These are phyloP conservation scores for Aspidiotus destructor DNA, from an alignment of 2,888 invertebrate species.

Conservation along the genomic window DNA sequence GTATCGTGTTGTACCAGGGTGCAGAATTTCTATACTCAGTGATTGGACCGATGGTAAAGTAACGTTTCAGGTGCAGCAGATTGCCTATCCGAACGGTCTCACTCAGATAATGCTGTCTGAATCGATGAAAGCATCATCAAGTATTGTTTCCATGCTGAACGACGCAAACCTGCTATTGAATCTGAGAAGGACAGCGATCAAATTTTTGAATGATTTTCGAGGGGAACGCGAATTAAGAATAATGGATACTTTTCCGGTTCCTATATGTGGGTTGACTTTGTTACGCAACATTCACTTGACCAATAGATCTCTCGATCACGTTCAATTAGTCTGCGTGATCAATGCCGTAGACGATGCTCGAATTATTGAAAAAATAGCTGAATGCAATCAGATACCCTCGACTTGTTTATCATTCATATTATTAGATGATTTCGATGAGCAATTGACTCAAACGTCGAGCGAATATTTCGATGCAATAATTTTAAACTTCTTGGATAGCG, in stretches of 20 bases:
- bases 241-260: slow-evolving; percentile 52
- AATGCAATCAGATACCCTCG: slow-evolving; percentile 43
- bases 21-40: slow-evolving; percentile 42
- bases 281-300: slow-evolving; percentile 41
- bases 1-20: slow-evolving; percentile 39
- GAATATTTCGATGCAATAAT: slow-evolving; percentile 49
- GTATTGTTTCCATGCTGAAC: slow-evolving; percentile 46
- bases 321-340: slow-evolving; percentile 45
- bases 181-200: slow-evolving; percentile 42
- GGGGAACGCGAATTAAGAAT: slow-evolving; percentile 41
- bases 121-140: slow-evolving; percentile 40
- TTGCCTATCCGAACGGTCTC: slow-evolving; percentile 37
- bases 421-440: slow-evolving; percentile 40
- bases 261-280: slow-evolving; percentile 50
- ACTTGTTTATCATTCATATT: slow-evolving; percentile 43
- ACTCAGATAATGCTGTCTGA: slow-evolving; percentile 40
- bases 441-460: neutral
- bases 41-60: slow-evolving; percentile 44
- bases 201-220: slow-evolving; percentile 33
- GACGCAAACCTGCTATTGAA: slow-evolving; percentile 45
- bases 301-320: slow-evolving; percentile 38
- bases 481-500: slow-evolving; percentile 48
- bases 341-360: slow-evolving; percentile 42
- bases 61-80: slow-evolving; percentile 35
- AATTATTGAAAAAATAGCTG: slow-evolving; percentile 45